Percentiles rank a stretch among this genome's conserved stretches.
Conservation (phyloP, 30 jellyfish, hydroid and myxozoan species). For the Pseudorhiza aurosa region DNA sequence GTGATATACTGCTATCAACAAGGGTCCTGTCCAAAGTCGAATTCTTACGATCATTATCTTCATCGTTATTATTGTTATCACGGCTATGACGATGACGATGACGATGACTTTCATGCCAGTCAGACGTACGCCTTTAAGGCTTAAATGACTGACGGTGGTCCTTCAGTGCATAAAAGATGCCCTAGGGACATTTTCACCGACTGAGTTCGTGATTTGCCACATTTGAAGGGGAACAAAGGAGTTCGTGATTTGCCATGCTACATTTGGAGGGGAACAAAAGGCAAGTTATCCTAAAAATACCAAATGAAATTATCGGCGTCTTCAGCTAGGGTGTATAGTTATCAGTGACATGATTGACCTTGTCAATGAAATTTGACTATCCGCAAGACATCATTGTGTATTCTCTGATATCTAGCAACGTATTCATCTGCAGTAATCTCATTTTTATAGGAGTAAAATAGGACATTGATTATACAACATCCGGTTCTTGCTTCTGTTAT, state of each 20-base stretch:
- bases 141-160: too few relatives aligned
- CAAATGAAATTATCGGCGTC: slow-evolving; percentile 46
- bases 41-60: too few relatives aligned
- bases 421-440: slow-evolving; percentile 21
- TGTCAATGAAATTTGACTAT: slow-evolving; percentile 5
- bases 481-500: slow-evolving; percentile 15
- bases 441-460: background rate
- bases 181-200: too few relatives aligned
- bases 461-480: background rate
- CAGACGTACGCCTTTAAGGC: too few relatives aligned
- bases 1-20: too few relatives aligned
- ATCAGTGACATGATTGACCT: slow-evolving; percentile 25
- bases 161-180: too few relatives aligned
- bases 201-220: too few relatives aligned
- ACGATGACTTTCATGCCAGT: too few relatives aligned
- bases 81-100: too few relatives aligned
- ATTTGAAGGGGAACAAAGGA: too few relatives aligned
- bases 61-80: too few relatives aligned
- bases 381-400: slow-evolving; percentile 66
- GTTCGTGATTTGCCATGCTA: background rate
- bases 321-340: background rate
- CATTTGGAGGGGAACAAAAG: background rate
- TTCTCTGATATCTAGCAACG: slow-evolving; percentile 5
- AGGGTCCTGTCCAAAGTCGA: too few relatives aligned
- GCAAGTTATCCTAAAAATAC: background rate